phyloP scores from a whole-genome alignment of 2,797 vertebrate genomes.

The Chiroxiphia lanceolata region DNA sequence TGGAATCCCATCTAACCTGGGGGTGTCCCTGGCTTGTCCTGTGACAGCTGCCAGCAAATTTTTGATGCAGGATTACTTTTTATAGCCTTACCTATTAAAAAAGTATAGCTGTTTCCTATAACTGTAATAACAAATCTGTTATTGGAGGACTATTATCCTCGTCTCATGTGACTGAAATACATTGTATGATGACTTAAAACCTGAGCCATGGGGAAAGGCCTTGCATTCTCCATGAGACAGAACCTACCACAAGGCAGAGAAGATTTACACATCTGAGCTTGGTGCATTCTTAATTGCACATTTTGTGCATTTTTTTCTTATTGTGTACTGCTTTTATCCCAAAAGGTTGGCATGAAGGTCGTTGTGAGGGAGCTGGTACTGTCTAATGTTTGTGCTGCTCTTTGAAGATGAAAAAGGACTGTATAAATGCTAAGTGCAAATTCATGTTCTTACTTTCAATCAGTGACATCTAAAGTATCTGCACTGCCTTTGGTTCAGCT shows the following conservation, averaged over 20 bases:
- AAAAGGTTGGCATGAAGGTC: background rate
- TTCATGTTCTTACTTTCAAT: slow-evolving; percentile 4
- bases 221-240: background rate
- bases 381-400: slow-evolving; percentile 33
- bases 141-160: background rate
- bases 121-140: background rate
- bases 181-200: background rate
- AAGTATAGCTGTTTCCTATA: background rate
- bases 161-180: background rate
- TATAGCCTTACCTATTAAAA: background rate
- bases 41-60: background rate
- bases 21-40: background rate
- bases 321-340: background rate
- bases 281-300: background rate
- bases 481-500: slow-evolving; percentile 21
- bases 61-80: background rate
- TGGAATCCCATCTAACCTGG: background rate
- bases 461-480: background rate
- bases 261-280: background rate
- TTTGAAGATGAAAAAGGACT: slow-evolving; percentile 55
- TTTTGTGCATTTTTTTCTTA: background rate
- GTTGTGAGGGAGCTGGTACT: background rate
- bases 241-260: background rate
- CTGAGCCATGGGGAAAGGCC: background rate
- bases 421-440: slow-evolving; percentile 40